phyloP scores from a whole-genome alignment of 2,797 vertebrate species.

The Cynopterus sphinx region DNA sequence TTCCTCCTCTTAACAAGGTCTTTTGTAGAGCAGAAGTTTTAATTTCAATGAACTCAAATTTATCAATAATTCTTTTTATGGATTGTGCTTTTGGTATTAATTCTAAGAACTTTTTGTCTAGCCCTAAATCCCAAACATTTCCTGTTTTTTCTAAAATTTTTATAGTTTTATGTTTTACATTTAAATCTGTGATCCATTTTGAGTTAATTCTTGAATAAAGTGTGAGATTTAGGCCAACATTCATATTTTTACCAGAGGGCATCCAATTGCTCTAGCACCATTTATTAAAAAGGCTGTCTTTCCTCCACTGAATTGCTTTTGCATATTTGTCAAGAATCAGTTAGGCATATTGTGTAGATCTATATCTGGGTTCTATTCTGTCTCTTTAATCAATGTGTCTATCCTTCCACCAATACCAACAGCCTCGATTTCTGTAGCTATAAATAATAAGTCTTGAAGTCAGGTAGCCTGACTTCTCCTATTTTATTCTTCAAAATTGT shows the following conservation, averaged over 20 bases:
- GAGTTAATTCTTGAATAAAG: neutral
- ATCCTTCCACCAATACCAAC: neutral
- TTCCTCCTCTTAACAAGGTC: neutral
- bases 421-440: neutral
- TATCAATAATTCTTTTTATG: neutral
- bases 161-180: neutral
- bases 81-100: neutral
- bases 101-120: neutral
- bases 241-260: neutral
- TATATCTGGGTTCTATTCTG: neutral
- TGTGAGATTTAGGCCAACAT: neutral
- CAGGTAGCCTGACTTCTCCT: neutral
- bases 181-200: neutral
- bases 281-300: neutral
- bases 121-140: neutral
- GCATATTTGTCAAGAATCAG: neutral
- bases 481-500: neutral
- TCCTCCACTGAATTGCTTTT: neutral
- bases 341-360: neutral
- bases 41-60: neutral
- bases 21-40: neutral
- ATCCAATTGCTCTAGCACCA: neutral
- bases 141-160: neutral
- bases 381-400: neutral
- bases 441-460: neutral